Base-by-base conservation (phyloP, 2,113 vertebrate species). In the Helogale parvula region DNA sequence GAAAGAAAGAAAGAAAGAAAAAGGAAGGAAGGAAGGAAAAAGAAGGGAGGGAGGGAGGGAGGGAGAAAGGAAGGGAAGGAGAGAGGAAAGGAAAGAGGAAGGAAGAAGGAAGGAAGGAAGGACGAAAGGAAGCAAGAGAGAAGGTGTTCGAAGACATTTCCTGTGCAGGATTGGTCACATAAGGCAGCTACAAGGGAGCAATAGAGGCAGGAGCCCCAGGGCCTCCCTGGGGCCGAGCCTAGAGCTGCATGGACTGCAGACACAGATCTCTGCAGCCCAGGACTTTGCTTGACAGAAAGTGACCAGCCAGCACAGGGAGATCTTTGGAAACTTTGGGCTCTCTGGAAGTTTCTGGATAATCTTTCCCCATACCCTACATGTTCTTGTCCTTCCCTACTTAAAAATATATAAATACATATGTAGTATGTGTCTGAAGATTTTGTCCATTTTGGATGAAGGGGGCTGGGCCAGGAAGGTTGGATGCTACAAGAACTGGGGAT, bases 71-170 rank as follows among this genome's bases (percentile, higher is more conserved):
- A 17, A 57, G 1, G 25, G 12, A 65, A 3, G 27, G 19, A 65
- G 3, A 27, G 4, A 5, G 4, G 25, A 29, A 31, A 65, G 11
- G 63, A 13, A 29, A 11, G 27, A 29, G 25, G 23, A 23, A 27
- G 7, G 1, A 63, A 8, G 23, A 10, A 27, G 23, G 13, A 1
- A 6, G 13, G 17, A 54, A 2, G 14, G 54, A 54, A 2, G 17
- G 52, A 54, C 1, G 82, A 7, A 54, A 15, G 33, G 25, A 47
- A 65, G 45, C 16, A 31, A 80, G 38, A 3, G 54, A 81, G 31
- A 68, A 33, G 45, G 14, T 86, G 41, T 71, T 90, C 76, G 50
- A 79, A 33, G 45, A 74, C 65, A 41, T 66, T 89, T 86, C 33
- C 54, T 4, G 1, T 11, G 45, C 80, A 80, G 33, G 54, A 11